Conservation (phyloP, 2,888 invertebrate species). For the Spisula solida region DNA sequence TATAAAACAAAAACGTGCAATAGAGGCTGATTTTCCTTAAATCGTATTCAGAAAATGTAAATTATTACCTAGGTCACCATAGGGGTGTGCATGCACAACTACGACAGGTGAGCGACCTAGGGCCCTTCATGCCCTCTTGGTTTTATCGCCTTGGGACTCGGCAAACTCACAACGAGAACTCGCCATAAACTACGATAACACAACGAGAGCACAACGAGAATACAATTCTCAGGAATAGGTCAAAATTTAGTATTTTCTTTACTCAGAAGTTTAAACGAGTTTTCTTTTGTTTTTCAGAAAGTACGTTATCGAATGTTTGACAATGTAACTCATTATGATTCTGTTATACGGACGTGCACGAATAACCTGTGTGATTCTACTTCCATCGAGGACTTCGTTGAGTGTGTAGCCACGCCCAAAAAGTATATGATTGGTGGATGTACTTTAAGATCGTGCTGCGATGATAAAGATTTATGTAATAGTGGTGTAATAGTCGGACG, state of each 20-base stretch:
- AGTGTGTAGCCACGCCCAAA: constrained; percentile 68
- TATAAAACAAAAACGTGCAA: too few species aligned
- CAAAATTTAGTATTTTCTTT: not conserved
- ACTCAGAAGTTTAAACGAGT: not conserved
- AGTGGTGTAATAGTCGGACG: not conserved
- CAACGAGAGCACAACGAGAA: too few species aligned
- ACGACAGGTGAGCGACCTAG: too few species aligned
- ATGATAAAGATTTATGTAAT: constrained; percentile 74
- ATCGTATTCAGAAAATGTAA: too few species aligned
- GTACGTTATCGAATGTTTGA: constrained; percentile 75
- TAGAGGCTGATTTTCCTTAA: too few species aligned
- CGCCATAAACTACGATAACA: too few species aligned
- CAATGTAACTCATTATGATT: constrained; percentile 70
- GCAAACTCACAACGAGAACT: too few species aligned
- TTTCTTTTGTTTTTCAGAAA: constrained; percentile 71
- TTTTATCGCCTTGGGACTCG: too few species aligned
- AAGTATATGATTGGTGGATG: constrained; percentile 76
- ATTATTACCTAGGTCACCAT: too few species aligned
- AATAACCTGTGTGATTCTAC: constrained; percentile 65
- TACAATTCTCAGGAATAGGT: too few species aligned
- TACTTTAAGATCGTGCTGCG: constrained; percentile 70
- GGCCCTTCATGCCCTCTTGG: too few species aligned
- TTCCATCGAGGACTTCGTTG: constrained; percentile 61
- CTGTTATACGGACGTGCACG: constrained; percentile 74
- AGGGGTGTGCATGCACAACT: too few species aligned